Base-by-base conservation (phyloP, 2,888 invertebrate species). In the Galeruca laticollis region DNA sequence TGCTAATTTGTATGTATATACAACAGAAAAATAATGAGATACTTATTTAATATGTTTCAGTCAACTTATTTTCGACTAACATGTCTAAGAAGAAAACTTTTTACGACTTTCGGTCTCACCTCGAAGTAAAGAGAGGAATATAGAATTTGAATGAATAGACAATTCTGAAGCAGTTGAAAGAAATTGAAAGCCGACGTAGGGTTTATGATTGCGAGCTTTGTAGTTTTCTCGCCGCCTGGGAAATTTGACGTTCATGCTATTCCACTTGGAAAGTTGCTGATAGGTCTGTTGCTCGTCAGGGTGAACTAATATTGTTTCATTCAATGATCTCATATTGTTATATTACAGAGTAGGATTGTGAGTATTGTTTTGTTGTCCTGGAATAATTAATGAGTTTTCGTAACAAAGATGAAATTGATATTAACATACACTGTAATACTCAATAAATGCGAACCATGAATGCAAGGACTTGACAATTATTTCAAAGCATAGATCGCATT, bases 121-220 rank as follows among this genome's bases (percentile, higher is more conserved):
- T 21, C 40, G 59, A 35, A 35, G 70, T 47, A 21, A 33, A 33
- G 52, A 51, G 49, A 54, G 40, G 62, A 57, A 70, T 68, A 60
- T 64, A 73, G 71, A 74, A 75, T 76, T 74, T 73, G 74, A 76
- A 75, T 73, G 75, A 72, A 73, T 71, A 67, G 69, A 69, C 70
- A 70, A 75, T 74, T 73, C 70, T 73, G 68, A 54, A 47, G 68
- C 70, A 68, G 68, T 62, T 70, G 70, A 72, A 68, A 35, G 62
- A 70, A 73, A 75, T 74, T 73, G 75, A 71, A 70, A 74, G 56
- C 35, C 56, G 18, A 65, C 69, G 71, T 68, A 65, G 66, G 67
- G 69, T 69, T 74, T 75, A 73, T 69, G 73, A 69, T 68, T 71
- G 73, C 73, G 71, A 61, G 70, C 69, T 61, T 69, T 69, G 68